Conservation (phyloP, 2,888 invertebrate species). For the Adineta ricciae region DNA sequence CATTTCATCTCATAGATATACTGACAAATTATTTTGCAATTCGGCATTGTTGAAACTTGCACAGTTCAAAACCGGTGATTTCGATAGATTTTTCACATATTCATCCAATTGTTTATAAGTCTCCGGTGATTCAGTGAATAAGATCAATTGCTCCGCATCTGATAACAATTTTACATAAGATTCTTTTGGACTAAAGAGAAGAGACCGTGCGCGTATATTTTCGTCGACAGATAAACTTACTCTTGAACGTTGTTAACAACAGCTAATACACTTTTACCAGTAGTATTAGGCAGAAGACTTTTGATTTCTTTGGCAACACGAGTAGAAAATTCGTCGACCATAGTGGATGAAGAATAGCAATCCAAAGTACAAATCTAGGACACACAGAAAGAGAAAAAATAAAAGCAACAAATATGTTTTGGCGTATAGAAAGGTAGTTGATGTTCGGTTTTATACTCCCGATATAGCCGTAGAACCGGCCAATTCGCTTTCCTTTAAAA, state of each 20-base stretch:
- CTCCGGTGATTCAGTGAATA: not conserved
- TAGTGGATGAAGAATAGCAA: not conserved
- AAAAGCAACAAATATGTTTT: not conserved
- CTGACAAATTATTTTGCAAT: not conserved
- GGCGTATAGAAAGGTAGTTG: not conserved
- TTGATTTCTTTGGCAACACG: not conserved
- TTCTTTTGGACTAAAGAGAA: not conserved
- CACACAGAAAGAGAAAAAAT: not conserved
- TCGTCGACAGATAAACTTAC: not conserved
- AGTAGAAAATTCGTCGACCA: not conserved
- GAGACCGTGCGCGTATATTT: too few species aligned
- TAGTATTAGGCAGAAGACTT: not conserved
- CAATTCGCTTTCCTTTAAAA: not conserved
- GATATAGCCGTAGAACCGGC: not conserved
- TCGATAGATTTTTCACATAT: not conserved
- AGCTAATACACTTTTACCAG: not conserved
- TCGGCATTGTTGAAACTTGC: not conserved
- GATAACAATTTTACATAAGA: not conserved
- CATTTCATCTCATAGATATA: not conserved
- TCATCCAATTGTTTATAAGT: constrained; percentile 17
- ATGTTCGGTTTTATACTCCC: not conserved
- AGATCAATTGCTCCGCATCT: not conserved
- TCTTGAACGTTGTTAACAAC: not conserved
- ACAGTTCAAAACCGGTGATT: not conserved
- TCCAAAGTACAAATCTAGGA: not conserved